These are phyloP conservation scores for Bombus superbus DNA, from an alignment of 1,140 invertebrate genomes.

Conservation along the genomic window DNA sequence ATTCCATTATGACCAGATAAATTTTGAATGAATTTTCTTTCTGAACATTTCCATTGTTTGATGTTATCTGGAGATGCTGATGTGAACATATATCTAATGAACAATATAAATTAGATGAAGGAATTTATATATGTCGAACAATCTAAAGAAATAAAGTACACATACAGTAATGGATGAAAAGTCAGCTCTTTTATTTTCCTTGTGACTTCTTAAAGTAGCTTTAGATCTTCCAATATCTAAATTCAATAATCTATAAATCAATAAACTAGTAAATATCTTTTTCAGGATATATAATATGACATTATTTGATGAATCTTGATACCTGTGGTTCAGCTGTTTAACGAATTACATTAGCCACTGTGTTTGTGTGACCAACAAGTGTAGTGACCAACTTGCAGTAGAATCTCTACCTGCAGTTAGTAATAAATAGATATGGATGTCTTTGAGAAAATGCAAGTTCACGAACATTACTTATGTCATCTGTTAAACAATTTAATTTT, in stretches of 20 bases:
- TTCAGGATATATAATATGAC: not conserved
- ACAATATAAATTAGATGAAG: constrained; percentile 23
- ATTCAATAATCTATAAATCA: constrained; percentile 92
- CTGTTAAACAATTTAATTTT: constrained; percentile 97
- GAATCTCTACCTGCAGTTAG: constrained; percentile 97
- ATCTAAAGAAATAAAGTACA: constrained; percentile 59
- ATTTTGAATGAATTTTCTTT: constrained; percentile 99
- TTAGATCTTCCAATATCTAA: constrained; percentile 97
- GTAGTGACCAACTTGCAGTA: constrained; percentile 90
- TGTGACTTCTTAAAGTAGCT: constrained; percentile 98
- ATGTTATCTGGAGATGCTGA: constrained; percentile 99
- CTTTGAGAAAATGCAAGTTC: constrained; percentile 96
- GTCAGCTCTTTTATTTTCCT: constrained; percentile 97
- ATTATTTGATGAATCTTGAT: constrained; percentile 16
- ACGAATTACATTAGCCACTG: constrained; percentile 96
- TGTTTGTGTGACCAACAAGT: constrained; percentile 98
- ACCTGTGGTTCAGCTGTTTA: constrained; percentile 97
- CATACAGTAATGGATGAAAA: constrained; percentile 94
- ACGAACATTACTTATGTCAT: constrained; percentile 98
- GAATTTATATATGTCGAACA: not conserved
- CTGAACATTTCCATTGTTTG: constrained; percentile 99
- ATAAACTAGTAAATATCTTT: not conserved
- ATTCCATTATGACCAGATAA: constrained; percentile 98
- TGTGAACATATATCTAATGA: constrained; percentile 94
- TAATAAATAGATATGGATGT: constrained; percentile 99